A percentile compares a stretch with the other conserved stretches of the same genome.
Conservation (phyloP, 2,888 invertebrate species). For the Scaptomyza caliginosa region DNA sequence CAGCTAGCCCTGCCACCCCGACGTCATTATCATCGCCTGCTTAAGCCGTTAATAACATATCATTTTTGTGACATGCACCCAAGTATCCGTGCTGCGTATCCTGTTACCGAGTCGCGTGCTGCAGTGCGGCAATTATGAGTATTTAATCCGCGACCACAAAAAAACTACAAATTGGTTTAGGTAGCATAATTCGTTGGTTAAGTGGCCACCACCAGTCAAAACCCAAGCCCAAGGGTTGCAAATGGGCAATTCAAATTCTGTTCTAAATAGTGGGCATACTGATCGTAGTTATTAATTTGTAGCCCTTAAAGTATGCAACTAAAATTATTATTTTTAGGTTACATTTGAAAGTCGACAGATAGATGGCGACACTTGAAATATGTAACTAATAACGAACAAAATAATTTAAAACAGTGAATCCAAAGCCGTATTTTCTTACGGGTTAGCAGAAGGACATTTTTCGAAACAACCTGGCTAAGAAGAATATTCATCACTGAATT, state of each 20-base stretch:
- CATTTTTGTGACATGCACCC: slow-evolving; percentile 55
- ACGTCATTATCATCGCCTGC: slow-evolving; percentile 32
- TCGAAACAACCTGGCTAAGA: neutral
- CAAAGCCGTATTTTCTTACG: too few relatives aligned
- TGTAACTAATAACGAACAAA: neutral
- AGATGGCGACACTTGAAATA: slow-evolving; percentile 13
- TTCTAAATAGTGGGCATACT: too few relatives aligned
- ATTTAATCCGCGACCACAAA: slow-evolving; percentile 77
- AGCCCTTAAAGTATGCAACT: neutral
- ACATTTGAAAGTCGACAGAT: neutral
- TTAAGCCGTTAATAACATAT: slow-evolving; percentile 71
- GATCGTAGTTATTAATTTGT: too few relatives aligned
- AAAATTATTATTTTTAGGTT: neutral
- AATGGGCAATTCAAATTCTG: neutral
- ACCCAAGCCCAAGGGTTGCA: slow-evolving; percentile 30
- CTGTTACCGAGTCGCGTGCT: slow-evolving; percentile 67
- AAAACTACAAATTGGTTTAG: slow-evolving; percentile 70
- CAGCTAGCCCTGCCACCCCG: neutral
- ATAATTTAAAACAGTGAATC: neutral
- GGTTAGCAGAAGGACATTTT: too few relatives aligned
- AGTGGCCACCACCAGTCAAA: slow-evolving; percentile 51
- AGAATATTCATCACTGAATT: neutral
- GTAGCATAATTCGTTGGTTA: slow-evolving; percentile 40
- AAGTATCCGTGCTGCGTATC: slow-evolving; percentile 46
- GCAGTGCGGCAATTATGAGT: slow-evolving; percentile 71